These are phyloP conservation scores for Coptotermes formosanus DNA, from an alignment of 1,140 invertebrate species.

Conservation along the genomic window DNA sequence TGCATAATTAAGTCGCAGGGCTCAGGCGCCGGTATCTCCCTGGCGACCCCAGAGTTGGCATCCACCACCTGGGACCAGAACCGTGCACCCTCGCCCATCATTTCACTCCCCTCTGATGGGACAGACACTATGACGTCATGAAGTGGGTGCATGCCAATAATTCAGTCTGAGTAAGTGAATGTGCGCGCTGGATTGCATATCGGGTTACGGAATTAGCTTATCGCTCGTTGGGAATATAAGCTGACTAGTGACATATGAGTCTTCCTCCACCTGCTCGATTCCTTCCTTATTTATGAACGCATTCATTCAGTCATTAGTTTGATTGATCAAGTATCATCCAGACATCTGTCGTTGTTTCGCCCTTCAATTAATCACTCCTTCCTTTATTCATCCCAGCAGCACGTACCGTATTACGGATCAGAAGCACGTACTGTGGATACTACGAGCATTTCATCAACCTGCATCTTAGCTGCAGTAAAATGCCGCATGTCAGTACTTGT, in stretches of 20 bases:
- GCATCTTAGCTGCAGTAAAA: too few relatives aligned
- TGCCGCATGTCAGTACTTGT: too few relatives aligned
- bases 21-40: constrained; percentile 25
- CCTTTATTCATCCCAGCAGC: too few relatives aligned
- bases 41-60: constrained; percentile 4
- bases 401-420: too few relatives aligned
- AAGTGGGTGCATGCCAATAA: constrained; percentile 20
- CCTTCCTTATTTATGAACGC: not conserved
- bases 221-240: not conserved
- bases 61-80: constrained; percentile 35
- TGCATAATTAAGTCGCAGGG: constrained; percentile 50
- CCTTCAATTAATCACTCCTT: too few relatives aligned
- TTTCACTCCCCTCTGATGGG: not conserved
- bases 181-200: not conserved
- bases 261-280: not conserved
- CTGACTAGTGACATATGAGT: not conserved
- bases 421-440: too few relatives aligned
- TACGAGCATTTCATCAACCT: too few relatives aligned
- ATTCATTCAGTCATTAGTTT: not conserved
- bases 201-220: not conserved
- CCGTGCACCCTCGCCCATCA: constrained; percentile 21
- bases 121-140: constrained; percentile 20
- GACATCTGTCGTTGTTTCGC: not conserved
- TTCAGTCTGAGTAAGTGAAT: constrained; percentile 4
- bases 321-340: not conserved